Percentiles rank a stretch among this genome's conserved stretches.
Conservation (phyloP, 2,797 vertebrate species). For the Bradypodion pumilum region DNA sequence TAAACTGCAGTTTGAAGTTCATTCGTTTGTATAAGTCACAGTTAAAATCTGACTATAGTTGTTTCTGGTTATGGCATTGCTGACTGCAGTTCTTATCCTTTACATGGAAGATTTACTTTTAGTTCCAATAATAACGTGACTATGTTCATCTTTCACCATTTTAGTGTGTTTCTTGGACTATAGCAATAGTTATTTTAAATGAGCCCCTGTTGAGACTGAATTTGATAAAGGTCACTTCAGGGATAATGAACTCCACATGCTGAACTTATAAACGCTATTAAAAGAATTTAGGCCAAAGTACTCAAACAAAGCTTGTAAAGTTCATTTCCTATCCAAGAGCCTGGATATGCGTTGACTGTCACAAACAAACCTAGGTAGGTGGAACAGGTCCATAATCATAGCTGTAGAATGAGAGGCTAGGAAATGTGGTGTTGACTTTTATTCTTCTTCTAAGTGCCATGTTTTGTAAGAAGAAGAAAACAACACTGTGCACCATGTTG, state of each 20-base stretch:
- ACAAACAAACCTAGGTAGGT: background rate
- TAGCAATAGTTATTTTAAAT: slow-evolving; percentile 5
- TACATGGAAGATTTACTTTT: background rate
- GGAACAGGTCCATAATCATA: background rate
- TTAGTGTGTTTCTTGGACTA: background rate
- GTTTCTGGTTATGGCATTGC: background rate
- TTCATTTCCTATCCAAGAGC: background rate
- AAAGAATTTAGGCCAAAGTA: slow-evolving; percentile 8
- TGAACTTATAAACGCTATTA: slow-evolving; percentile 2
- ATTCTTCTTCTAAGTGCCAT: too few relatives aligned
- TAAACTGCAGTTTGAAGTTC: background rate
- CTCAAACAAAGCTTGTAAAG: background rate
- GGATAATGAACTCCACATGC: background rate
- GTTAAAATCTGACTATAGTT: background rate
- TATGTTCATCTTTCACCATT: background rate
- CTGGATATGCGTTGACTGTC: background rate
- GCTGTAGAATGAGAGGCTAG: too few relatives aligned
- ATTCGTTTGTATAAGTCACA: background rate
- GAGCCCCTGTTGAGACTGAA: background rate
- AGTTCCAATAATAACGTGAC: background rate
- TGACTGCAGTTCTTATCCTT: background rate
- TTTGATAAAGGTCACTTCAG: slow-evolving; percentile 11
- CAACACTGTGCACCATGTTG: too few relatives aligned
- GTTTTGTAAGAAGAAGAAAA: too few relatives aligned
- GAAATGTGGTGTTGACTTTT: too few relatives aligned